These are phyloP conservation scores for Podocnemis expansa DNA, from an alignment of 2,113 vertebrate genomes.

Conservation along the genomic window DNA sequence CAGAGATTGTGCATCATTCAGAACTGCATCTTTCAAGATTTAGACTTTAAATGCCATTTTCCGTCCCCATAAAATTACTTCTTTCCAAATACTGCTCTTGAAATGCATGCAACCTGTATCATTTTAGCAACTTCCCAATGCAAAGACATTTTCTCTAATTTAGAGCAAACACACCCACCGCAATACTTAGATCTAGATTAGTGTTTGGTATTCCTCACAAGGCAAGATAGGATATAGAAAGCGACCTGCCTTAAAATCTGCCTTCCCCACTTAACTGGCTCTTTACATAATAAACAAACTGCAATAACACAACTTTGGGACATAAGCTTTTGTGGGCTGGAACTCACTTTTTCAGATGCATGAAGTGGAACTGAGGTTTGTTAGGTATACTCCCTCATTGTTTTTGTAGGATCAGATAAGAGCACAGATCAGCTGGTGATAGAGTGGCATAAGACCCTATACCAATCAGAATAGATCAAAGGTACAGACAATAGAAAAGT, in stretches of 20 bases:
- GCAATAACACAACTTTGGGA: constrained; percentile 43
- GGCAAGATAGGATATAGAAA: constrained; percentile 41
- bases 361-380: no score
- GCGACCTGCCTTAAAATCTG: constrained; percentile 44
- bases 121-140: constrained; percentile 61
- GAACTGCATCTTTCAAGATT: constrained; percentile 53
- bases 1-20: constrained; percentile 37
- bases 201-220: constrained; percentile 47
- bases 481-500: neutral
- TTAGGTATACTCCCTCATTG: no score
- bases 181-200: neutral
- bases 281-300: constrained; percentile 21
- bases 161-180: constrained; percentile 47
- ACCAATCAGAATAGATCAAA: neutral
- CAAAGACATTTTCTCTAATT: constrained; percentile 57
- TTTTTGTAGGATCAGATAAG: no score
- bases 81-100: constrained; percentile 60
- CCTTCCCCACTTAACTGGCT: constrained; percentile 43
- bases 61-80: constrained; percentile 51
- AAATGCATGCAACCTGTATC: constrained; percentile 60
- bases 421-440: no score
- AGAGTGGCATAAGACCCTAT: no score
- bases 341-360: no score
- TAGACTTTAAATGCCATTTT: constrained; percentile 59
- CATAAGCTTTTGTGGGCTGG: no score